These are phyloP conservation scores for Heteronetta atricapilla DNA, from an alignment of 2,113 vertebrate species.

Conservation along the genomic window DNA sequence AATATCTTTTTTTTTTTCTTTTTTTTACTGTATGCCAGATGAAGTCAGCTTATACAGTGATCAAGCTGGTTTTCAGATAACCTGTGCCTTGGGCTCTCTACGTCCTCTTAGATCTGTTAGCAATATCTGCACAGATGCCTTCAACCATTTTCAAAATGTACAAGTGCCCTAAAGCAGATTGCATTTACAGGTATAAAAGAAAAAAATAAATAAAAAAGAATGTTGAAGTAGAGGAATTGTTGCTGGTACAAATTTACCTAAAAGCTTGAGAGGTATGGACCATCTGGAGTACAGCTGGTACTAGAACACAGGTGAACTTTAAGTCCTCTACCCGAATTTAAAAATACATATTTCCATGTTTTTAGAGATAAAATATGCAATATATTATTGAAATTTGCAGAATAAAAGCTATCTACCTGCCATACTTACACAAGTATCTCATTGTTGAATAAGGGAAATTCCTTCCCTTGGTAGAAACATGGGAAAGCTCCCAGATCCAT, in stretches of 20 bases:
- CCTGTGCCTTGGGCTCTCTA: background rate
- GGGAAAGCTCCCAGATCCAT: background rate
- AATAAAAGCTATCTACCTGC: background rate
- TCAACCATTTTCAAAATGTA: background rate
- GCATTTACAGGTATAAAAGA: rapidly evolving
- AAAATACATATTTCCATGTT: background rate
- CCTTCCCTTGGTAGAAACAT: background rate
- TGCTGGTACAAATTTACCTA: background rate
- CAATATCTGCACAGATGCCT: background rate
- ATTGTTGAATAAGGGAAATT: background rate
- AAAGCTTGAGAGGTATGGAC: background rate
- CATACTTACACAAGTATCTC: background rate
- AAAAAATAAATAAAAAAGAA: background rate
- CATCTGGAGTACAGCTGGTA: background rate
- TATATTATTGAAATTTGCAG: background rate
- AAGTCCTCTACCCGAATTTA: background rate
- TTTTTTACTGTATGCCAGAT: background rate
- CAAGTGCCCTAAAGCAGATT: background rate
- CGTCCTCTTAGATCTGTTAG: background rate
- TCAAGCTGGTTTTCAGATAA: background rate
- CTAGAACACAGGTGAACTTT: background rate
- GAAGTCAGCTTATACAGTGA: background rate
- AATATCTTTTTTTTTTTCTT: background rate
- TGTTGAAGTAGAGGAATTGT: background rate
- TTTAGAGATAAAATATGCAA: background rate